Base-by-base conservation (phyloP, 1,140 invertebrate genomes). In the Antheraea pernyi region DNA sequence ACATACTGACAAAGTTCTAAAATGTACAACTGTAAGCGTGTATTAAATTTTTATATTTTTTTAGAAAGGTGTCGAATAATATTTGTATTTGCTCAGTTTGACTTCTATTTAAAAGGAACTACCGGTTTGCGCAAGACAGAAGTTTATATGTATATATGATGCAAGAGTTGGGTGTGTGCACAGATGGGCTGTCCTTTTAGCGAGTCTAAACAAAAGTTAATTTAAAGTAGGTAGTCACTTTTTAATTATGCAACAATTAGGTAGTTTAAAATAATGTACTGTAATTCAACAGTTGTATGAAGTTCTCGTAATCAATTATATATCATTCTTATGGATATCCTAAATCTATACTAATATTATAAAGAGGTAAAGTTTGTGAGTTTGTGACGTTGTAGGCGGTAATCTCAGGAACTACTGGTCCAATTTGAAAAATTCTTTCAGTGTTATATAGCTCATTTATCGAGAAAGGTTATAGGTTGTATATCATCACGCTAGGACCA, bases 71-170 rank as follows among this genome's bases (percentile, higher is more conserved):
- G 59, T 71, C 67, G 42, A 70, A 72, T 73, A 75, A 78, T 19
- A 42, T 13, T 69, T 10, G 39, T 81, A 76, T 86, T 83, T 82
- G 82, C 77, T 83, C 83, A 89, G 84, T 74, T 83, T 83, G 78
- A 74, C 68, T 76, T 77, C 74, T 67, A 77, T 78, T 81, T 79
- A 81, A 77, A 66, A 75, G 68, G 74, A 77, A 80, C 76, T 82
- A 79, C 72, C 65, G 71, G 75, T 78, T 82, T 85, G 73, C 83
- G 84, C 80, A 82, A 85, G 64, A 76, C 65, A 59, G 19, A 72
- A 68, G 59, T 65, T 71, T 66, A 70, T 10, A 22, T 36, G n/a
- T 36, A 11, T 80, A 78, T 68, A 67, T 84, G 80, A 82, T 81
- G 83, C 80, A 88, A 89, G 61, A 59, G 39, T 7, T 69, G 73